These are phyloP conservation scores for Anarhynchus alexandrinus DNA, from an alignment of 2,113 vertebrate species.

Conservation along the genomic window DNA sequence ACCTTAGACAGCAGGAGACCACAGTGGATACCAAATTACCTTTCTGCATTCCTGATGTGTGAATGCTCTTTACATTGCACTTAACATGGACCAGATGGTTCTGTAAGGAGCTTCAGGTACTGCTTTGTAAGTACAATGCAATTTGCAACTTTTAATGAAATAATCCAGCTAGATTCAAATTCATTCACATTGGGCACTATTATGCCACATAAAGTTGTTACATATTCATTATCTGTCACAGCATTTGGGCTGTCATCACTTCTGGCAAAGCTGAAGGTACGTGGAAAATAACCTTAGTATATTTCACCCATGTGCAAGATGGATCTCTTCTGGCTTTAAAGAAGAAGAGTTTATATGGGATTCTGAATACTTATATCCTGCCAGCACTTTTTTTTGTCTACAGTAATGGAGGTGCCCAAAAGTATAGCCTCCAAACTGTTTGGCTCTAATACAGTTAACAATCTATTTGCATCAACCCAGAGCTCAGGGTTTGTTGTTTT, in stretches of 20 bases:
- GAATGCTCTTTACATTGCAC: conserved; percentile 83
- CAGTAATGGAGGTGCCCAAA: background rate
- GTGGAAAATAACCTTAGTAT: background rate
- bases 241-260: background rate
- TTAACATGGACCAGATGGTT: conserved; percentile 86
- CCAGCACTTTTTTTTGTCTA: background rate
- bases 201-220: background rate
- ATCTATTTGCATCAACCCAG: background rate
- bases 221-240: background rate
- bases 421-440: background rate
- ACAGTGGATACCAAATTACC: conserved; percentile 76
- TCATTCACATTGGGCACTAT: background rate
- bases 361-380: conserved; percentile 6
- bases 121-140: conserved; percentile 36
- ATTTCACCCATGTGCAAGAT: background rate
- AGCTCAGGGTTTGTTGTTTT: background rate
- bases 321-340: background rate
- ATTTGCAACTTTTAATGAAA: conserved; percentile 31
- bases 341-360: background rate
- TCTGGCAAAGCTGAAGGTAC: background rate
- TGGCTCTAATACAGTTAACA: background rate
- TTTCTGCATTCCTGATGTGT: conserved; percentile 76
- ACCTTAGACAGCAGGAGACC: conserved; percentile 71
- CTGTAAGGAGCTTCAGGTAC: conserved; percentile 50
- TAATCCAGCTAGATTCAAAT: conserved; percentile 5